Base-by-base conservation (phyloP, 1,140 invertebrate genomes). In the Laupala kohalensis region DNA sequence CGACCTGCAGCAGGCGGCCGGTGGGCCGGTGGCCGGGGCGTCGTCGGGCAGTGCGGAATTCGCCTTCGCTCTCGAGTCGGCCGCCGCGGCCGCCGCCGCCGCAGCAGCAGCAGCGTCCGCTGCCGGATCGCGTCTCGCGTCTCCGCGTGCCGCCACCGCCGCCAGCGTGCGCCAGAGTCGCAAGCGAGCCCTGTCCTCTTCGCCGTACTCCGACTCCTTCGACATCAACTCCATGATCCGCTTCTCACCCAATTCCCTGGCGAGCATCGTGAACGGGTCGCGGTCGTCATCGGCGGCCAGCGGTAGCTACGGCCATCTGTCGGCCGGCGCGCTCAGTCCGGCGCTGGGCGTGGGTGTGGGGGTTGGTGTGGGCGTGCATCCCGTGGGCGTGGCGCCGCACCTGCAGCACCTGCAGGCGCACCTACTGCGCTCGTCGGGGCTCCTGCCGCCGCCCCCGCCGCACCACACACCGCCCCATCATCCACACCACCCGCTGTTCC, bases 151-250 rank as follows among this genome's bases (percentile, higher is more conserved):
- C 23, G 30, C 28, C 30, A 15, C 30, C 30, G 30, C 30, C 23
- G 30, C 27, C 66, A 78, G 79, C 75, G 86, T 79, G 76, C 89
- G 89, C 64, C 88, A 89, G 27, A 90, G 90, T 77, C 87, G 95
- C 28, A 98, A 98, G 78, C 84, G 96, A 66, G 94, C 95, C 0
- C 83, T 97, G 0, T 97, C 95, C 66, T 94, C 93, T 79, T 97
- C 95, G 15, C 95, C 96, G 0, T 96, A 97, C 76, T 95, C 94
- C 0, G 95, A 97, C 79, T 93, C 92, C 13, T 87, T 97, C 77
- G 95, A 97, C 79, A 90, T 98, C 76, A 94, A 94, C 77, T 95
- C 94, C 68, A 92, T 97, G 85, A 97, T 98, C 75, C 87, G 95
- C 73, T 94, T 95, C 76, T 97, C 95, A 15, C 96, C 95, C 0